Base-by-base conservation (phyloP, 1,140 invertebrate genomes). In the Thaumetopoea pityocampa region DNA sequence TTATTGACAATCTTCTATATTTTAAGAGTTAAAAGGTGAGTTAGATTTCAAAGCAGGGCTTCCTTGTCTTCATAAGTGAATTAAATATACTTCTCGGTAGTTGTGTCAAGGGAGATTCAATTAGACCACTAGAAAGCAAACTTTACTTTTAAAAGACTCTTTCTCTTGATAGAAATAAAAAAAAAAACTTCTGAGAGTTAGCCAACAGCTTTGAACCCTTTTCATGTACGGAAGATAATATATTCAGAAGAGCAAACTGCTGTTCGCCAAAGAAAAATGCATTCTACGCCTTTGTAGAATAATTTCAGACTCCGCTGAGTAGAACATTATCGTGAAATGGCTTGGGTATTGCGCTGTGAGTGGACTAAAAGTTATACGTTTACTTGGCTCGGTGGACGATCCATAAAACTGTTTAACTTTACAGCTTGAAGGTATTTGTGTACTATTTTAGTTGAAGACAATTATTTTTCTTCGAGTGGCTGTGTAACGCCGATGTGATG, bases 371-470 rank as follows among this genome's bases (percentile, higher is more conserved):
- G 38, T 18, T 36, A n/a, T n/a, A n/a, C n/a, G n/a, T n/a, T 17
- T 32, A 19, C 26, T 8, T 9, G 23, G 23, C 15, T 18, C 32
- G 20, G 5, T 14, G 14, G 11, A 9, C 2, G 15, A 8, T 11
- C 22, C 23, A 18, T 45, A 36, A 35, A 45, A 45, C 42, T 8
- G 8, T 45, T 36, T 15, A 35, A 45, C 32, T 35, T 17, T 17
- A 7, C 14, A n/a, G 18, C 22, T 36, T 45, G 28, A 18, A 45
- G 36, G 42, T 36, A n/a, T n/a, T n/a, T n/a, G n/a, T n/a, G n/a
- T n/a, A n/a, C n/a, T n/a, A n/a, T n/a, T n/a, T n/a, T n/a, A n/a
- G n/a, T n/a, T n/a, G n/a, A n/a, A n/a, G n/a, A n/a, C n/a, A n/a
- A n/a, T n/a, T n/a, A n/a, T n/a, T n/a, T n/a, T n/a, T n/a, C n/a